These are phyloP conservation scores for Caenorhabditis plicata DNA, from an alignment of 2,888 invertebrate species.

Conservation along the genomic window DNA sequence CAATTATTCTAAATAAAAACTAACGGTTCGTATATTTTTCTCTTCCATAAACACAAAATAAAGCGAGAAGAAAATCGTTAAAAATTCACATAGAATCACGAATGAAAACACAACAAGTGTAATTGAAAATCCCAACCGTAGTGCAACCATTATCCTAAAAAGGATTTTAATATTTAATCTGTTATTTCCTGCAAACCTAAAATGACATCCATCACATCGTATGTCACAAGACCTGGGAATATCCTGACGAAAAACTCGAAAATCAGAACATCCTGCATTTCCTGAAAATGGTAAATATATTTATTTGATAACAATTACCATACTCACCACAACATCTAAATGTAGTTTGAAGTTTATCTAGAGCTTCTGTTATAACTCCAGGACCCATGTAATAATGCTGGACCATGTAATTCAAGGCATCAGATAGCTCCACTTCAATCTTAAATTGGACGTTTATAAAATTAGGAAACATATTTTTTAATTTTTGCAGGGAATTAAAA, in stretches of 20 bases:
- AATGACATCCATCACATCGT: slow-evolving; percentile 64
- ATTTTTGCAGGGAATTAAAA: not conserved
- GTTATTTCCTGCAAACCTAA: slow-evolving; percentile 31
- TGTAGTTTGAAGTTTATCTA: slow-evolving; percentile 62
- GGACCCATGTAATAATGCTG: slow-evolving; percentile 65
- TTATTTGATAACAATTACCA: not conserved
- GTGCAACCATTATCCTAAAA: slow-evolving; percentile 57
- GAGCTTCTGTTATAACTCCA: slow-evolving; percentile 60
- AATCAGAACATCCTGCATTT: slow-evolving; percentile 64
- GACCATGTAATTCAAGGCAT: slow-evolving; percentile 65
- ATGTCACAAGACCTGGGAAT: slow-evolving; percentile 63
- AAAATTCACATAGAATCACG: slow-evolving; percentile 50
- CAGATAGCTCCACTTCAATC: slow-evolving; percentile 64
- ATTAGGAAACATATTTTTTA: no score
- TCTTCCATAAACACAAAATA: slow-evolving; percentile 35
- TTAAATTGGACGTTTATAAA: no score
- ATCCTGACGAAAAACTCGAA: slow-evolving; percentile 60
- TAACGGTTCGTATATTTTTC: slow-evolving; percentile 34
- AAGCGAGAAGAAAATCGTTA: slow-evolving; percentile 29
- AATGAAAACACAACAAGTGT: slow-evolving; percentile 58
- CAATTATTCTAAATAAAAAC: no score
- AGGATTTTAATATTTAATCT: no score
- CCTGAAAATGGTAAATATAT: slow-evolving; percentile 32
- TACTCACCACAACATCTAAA: slow-evolving; percentile 61
- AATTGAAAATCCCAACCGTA: slow-evolving; percentile 60